These are phyloP conservation scores for Siniperca obscura DNA, from an alignment of 2,797 vertebrate species.

Conservation along the genomic window DNA sequence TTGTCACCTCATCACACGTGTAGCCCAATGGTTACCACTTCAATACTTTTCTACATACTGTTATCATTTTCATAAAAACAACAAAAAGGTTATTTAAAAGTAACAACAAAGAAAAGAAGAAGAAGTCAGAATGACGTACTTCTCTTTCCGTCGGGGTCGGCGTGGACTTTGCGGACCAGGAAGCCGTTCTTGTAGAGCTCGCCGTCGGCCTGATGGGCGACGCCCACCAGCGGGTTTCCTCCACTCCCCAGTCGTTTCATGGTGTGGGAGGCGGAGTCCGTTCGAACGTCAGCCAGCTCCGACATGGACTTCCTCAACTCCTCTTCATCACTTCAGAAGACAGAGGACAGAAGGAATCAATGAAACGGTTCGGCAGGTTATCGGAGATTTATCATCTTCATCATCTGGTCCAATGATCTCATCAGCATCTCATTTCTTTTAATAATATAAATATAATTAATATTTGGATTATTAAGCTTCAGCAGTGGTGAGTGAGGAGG, in stretches of 20 bases:
- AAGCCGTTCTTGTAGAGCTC: conserved; percentile 93
- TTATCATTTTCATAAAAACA: too few species aligned
- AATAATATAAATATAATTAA: background rate
- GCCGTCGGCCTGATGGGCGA: conserved; percentile 90
- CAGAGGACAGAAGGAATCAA: background rate
- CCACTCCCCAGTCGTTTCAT: conserved; percentile 91
- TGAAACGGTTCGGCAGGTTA: background rate
- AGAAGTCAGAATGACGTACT: conserved; percentile 79
- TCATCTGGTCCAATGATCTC: too few species aligned
- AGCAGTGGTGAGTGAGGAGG: background rate
- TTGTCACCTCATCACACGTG: too few species aligned
- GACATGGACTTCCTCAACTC: conserved; percentile 94
- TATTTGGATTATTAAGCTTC: too few species aligned
- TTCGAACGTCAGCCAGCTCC: conserved; percentile 88
- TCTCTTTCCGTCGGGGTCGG: conserved; percentile 95
- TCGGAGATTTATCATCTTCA: too few species aligned
- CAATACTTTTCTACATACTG: too few species aligned
- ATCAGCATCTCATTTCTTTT: too few species aligned
- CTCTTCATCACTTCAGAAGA: conserved; percentile 91
- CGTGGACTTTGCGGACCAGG: conserved; percentile 95
- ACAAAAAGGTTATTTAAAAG: too few species aligned
- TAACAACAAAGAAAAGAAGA: background rate
- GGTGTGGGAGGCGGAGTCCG: conserved; percentile 92
- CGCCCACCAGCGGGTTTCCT: conserved; percentile 91
- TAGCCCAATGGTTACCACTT: too few species aligned